Percentiles rank a stretch among this genome's conserved stretches.
Conservation (phyloP, 2,113 vertebrate species). For the Colossoma macropomum region DNA sequence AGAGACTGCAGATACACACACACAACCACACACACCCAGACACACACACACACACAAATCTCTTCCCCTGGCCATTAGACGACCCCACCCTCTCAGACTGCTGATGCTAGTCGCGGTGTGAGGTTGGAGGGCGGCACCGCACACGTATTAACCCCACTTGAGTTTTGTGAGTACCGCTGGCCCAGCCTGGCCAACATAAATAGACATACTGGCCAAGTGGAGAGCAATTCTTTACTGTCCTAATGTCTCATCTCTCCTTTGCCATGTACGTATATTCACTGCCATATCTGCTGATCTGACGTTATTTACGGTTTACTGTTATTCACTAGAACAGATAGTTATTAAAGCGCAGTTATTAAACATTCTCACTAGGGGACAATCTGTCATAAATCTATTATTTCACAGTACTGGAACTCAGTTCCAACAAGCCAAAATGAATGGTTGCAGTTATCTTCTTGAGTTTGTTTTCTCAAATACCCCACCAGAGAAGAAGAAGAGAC, state of each 20-base stretch:
- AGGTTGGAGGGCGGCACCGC: conserved; percentile 72
- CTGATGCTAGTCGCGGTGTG: conserved; percentile 71
- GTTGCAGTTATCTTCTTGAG: conserved; percentile 48
- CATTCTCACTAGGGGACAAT: conserved; percentile 40
- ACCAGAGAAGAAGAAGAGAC: conserved; percentile 30
- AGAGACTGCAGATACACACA: conserved; percentile 28
- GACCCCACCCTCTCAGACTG: conserved; percentile 62
- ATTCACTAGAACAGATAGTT: conserved; percentile 57
- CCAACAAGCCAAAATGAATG: conserved; percentile 47
- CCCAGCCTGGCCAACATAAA: conserved; percentile 75
- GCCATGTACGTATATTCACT: conserved; percentile 55
- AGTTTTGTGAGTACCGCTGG: conserved; percentile 72
- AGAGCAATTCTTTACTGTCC: conserved; percentile 65
- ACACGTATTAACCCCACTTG: conserved; percentile 75
- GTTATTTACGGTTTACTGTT: conserved; percentile 59
- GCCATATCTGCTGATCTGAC: conserved; percentile 64
- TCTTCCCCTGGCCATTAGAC: conserved; percentile 32
- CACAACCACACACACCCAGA: conserved; percentile 30
- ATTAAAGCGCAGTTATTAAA: conserved; percentile 54
- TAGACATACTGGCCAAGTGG: conserved; percentile 71
- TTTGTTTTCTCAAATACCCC: conserved; percentile 43
- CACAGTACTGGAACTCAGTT: conserved; percentile 34
- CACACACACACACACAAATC: conserved; percentile 39
- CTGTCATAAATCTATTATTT: conserved; percentile 49
- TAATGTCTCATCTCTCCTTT: conserved; percentile 65